Evolutionary conservation across 2,797 vertebrate species (phyloP).

Genomic region (Pachyuromys duprasi): DNA sequence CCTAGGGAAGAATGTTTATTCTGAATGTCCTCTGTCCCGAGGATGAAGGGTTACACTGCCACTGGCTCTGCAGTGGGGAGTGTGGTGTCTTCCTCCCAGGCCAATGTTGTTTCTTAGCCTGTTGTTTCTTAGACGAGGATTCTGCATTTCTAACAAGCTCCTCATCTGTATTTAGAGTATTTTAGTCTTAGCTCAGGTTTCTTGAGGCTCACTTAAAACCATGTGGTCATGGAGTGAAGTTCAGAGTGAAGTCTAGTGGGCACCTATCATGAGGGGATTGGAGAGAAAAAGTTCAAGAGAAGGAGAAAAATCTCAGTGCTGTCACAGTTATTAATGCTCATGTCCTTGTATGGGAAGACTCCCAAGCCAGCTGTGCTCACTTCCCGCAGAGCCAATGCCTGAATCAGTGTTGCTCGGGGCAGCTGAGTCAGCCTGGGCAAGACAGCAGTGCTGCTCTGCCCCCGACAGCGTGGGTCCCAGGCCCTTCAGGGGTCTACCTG

Average conservation of each 20-base stretch:
- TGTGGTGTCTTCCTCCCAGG: not conserved
- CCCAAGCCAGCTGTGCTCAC: not conserved
- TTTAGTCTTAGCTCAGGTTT: not conserved
- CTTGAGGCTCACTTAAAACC: not conserved
- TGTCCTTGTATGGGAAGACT: not conserved
- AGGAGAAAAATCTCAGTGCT: not conserved
- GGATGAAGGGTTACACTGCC: not conserved
- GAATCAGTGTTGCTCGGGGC: no score
- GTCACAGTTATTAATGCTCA: not conserved
- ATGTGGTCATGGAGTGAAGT: not conserved
- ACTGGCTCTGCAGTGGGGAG: not conserved
- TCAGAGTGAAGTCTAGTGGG: not conserved
- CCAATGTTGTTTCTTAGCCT: not conserved
- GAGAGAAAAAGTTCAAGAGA: no score
- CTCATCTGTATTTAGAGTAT: not conserved
- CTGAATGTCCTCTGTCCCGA: not conserved
- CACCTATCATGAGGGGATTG: not conserved
- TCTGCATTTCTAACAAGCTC: not conserved
- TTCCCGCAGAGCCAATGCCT: conserved; percentile 18
- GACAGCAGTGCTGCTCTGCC: not conserved
- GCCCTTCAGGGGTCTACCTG: fast-evolving
- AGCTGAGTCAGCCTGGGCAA: not conserved
- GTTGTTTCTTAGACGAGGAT: not conserved
- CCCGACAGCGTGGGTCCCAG: not conserved
- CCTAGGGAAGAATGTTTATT: not conserved